Evolutionary conservation across 2,888 invertebrate species (phyloP).

Genomic region (Pemphredon lugubris): DNA sequence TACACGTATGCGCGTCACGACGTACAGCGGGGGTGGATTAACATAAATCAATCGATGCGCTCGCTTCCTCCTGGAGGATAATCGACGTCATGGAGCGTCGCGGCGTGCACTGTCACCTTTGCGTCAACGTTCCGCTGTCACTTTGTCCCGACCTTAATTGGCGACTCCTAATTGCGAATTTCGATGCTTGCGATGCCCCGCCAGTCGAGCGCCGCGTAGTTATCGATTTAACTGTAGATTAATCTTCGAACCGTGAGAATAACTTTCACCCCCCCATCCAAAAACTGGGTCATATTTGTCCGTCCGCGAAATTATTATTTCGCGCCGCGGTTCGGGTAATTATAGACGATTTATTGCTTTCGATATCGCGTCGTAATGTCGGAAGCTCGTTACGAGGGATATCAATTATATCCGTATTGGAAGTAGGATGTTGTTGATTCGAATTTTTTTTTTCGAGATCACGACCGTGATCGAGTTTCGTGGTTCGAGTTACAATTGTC

Average conservation of each 20-base stretch:
- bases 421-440: too few relatives aligned
- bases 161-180: constrained; percentile 5
- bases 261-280: neutral
- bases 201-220: neutral
- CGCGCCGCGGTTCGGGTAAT: too few relatives aligned
- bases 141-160: constrained; percentile 2
- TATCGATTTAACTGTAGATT: constrained; percentile 14
- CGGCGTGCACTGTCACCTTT: neutral
- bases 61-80: neutral
- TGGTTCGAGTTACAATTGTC: too few relatives aligned
- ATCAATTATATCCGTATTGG: too few relatives aligned
- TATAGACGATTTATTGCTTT: too few relatives aligned
- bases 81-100: neutral
- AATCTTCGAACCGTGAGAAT: constrained; percentile 15
- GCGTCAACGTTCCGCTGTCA: neutral
- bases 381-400: too few relatives aligned
- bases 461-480: too few relatives aligned
- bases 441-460: too few relatives aligned
- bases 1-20: constrained; percentile 10
- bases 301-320: neutral
- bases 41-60: constrained; percentile 17
- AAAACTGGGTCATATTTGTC: constrained; percentile 4
- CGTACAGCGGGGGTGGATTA: constrained; percentile 1
- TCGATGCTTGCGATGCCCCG: neutral
- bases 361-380: too few relatives aligned